A percentile compares a stretch with the other conserved stretches of the same genome.
phyloP scores from a whole-genome alignment of 2,797 vertebrate genomes.

The Spondyliosoma cantharus region DNA sequence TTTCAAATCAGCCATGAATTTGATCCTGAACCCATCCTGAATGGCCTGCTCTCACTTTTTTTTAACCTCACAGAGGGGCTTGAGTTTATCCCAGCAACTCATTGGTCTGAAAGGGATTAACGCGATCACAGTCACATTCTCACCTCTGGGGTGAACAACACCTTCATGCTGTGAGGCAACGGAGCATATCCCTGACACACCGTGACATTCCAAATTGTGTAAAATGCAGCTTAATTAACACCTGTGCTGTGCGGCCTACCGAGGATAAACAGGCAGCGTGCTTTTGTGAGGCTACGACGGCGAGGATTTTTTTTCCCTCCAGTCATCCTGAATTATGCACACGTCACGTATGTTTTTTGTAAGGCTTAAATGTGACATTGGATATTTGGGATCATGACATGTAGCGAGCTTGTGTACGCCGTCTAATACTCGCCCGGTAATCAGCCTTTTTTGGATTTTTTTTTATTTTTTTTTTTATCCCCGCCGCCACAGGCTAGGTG shows the following conservation, averaged over 20 bases:
- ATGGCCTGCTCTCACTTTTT: too few species aligned
- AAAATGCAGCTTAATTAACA: slow-evolving; percentile 61
- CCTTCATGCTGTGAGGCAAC: slow-evolving; percentile 56
- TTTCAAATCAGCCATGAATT: too few species aligned
- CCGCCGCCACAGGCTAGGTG: slow-evolving; percentile 50
- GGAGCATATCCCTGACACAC: slow-evolving; percentile 47
- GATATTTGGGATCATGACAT: slow-evolving; percentile 41
- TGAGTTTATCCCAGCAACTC: slow-evolving; percentile 50
- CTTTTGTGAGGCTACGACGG: background rate
- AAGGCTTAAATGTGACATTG: slow-evolving; percentile 33
- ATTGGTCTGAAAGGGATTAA: slow-evolving; percentile 57
- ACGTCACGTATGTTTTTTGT: slow-evolving; percentile 14
- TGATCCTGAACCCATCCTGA: too few species aligned
- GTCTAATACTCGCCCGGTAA: slow-evolving; percentile 48
- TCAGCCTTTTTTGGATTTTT: slow-evolving; percentile 61
- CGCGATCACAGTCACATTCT: slow-evolving; percentile 62
- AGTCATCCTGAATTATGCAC: slow-evolving; percentile 11
- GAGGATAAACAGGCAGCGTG: background rate
- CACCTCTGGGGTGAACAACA: slow-evolving; percentile 62
- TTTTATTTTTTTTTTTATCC: slow-evolving; percentile 42
- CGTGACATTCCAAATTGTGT: slow-evolving; percentile 41
- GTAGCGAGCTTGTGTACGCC: slow-evolving; percentile 22
- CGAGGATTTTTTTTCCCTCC: background rate
- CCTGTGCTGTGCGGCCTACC: slow-evolving; percentile 34
- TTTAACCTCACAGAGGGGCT: too few species aligned